Base-by-base conservation (phyloP, 2,113 vertebrate species). In the Isichthys henryi region DNA sequence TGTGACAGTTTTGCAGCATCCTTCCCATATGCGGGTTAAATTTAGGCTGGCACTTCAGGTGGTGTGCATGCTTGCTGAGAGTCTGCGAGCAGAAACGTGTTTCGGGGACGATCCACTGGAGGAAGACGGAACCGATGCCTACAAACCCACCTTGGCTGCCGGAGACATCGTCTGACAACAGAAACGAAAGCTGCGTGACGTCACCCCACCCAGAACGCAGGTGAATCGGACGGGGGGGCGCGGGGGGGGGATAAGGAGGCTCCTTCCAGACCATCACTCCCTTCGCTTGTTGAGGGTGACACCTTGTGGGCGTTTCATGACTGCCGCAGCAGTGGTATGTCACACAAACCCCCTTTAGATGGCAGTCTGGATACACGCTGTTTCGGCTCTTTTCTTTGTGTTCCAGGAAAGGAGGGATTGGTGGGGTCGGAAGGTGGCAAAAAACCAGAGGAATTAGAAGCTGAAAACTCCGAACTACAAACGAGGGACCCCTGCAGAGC, bases 281-380 rank as follows among this genome's bases (percentile, higher is more conserved):
- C 92, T 92, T 92, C 89, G 93, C 94, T 92, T 93, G 94, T 77
- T 91, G 88, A 95, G 93, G 92, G 93, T 93, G 95, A 95, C 95
- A 95, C 94, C 95, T 96, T 93, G 95, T 96, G 96, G 95, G 89
- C 89, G 92, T 88, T 82, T 88, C 91, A 86, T 39, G 46, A 10
- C 31, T 53, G 46, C 48, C 9, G 49, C 15, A 82, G 62, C 48
- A 27, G 45, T 19, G 45, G 15, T 91, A 93, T 92, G 92, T 90
- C 52, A 92, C 92, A 91, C 77, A 89, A 92, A 21, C 49, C 35
- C 27, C 90, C 90, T 91, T 89, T 86, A 19, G 43, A 31, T 87
- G 31, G 91, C 89, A 23, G 17, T 35, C 31, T 27, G 49, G 74
- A 62, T 90, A 90, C 80, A 56, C 53, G 91, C 46, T 88, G 82